Evolutionary conservation across 2,797 vertebrate species (phyloP), one percentile per base, ranked within the genome.

Genomic region (Tinamus major): DNA sequence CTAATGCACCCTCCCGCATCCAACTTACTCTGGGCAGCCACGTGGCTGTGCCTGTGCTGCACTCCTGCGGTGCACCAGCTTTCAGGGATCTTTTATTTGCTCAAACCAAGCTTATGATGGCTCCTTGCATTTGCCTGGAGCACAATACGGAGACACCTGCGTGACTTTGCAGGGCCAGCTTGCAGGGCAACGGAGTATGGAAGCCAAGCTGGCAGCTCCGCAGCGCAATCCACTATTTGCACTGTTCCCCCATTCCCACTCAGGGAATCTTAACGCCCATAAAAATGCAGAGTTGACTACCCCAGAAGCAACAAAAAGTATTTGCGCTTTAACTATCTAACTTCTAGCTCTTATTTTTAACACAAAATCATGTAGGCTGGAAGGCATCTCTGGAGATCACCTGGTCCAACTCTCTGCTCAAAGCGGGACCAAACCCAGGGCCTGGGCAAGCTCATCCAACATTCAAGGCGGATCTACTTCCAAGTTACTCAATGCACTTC

Each of bases 341-440:
- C 41, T 75, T 84, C 37, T 85, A 13, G 17, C 67, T 76, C 46
- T 39, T 89, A 83, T 93, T 91, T 94, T 69, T 87, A 83, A 27
- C 29, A 16, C 4, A 35, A 26, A 65, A 69, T 41, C 3, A 0
- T 19, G 65, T 83, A 62, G 85, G 41, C 24, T 94, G 29, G 5
- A 29, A 85, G 46, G 26, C 53, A 87, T 26, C 55, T 87, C 81
- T 85, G 76, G 53, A 87, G 33, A 71, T 81, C 29, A 61, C 3
- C 16, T 35, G 8, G 7, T 35, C 55, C 48, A 62, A 4, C 15
- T n/a, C 19, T 9, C 39, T 26, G 19, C 51, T 26, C 13, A 44
- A 79, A 79, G 44, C 16, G 68, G 90, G 24, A 1, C n/a, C 46
- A 74, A 12, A 6, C 16, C 8, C 31, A 17, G 53, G 35, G 35